A percentile compares a stretch with the other conserved stretches of the same genome.
Conservation (phyloP, 2,113 vertebrate species). For the Jaculus jaculus region DNA sequence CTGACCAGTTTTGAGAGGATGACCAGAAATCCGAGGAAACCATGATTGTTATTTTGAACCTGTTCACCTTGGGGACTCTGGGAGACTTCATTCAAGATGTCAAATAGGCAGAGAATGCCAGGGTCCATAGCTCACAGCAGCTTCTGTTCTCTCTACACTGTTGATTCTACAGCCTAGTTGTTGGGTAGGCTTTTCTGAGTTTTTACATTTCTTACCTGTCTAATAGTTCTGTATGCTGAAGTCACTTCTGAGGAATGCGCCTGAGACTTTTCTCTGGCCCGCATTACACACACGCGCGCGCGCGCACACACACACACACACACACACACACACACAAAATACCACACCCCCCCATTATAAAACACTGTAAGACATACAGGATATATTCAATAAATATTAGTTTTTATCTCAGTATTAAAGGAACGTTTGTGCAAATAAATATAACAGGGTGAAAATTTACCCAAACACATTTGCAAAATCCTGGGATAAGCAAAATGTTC, state of each 20-base stretch:
- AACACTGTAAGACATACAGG: not conserved
- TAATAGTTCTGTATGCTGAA: not conserved
- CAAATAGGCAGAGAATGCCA: not conserved
- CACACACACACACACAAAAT: too few species aligned
- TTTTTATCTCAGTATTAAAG: not conserved
- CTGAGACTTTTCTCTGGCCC: not conserved
- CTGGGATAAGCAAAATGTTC: not conserved
- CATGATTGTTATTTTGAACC: not conserved
- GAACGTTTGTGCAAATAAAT: not conserved
- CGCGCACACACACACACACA: too few species aligned
- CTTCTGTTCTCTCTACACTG: not conserved
- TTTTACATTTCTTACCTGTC: not conserved
- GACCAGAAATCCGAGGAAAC: not conserved
- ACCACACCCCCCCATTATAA: not conserved
- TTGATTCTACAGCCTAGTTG: not conserved
- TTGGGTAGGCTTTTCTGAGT: not conserved
- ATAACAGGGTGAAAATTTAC: not conserved
- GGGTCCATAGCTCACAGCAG: not conserved
- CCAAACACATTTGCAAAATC: not conserved
- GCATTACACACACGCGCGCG: too few species aligned
- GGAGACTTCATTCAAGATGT: not conserved
- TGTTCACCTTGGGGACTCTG: not conserved
- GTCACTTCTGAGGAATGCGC: too few species aligned
- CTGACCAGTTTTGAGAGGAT: not conserved
- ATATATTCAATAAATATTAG: not conserved